A percentile compares a stretch with the other conserved stretches of the same genome.
Evolutionary conservation across 2,113 vertebrate genomes (phyloP).

Genomic region (Monopterus albus): DNA sequence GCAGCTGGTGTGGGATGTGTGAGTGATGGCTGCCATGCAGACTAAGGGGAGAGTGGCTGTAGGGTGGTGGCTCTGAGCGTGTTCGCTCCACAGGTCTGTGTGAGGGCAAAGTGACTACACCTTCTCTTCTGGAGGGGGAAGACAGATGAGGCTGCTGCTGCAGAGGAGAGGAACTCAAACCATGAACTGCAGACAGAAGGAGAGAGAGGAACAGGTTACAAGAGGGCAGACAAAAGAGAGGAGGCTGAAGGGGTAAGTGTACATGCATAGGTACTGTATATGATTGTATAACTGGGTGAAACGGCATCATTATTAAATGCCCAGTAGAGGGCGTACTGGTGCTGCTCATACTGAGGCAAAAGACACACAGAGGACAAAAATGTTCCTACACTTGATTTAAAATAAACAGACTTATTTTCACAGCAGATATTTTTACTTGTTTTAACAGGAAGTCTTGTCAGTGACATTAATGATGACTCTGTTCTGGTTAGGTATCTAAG

Average conservation of each 20-base stretch:
- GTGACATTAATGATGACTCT: neutral
- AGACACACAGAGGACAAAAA: neutral
- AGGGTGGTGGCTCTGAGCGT: constrained; percentile 92
- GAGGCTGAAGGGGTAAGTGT: neutral
- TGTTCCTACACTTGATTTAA: too few relatives aligned
- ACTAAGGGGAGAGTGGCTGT: constrained; percentile 82
- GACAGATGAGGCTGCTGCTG: constrained; percentile 80
- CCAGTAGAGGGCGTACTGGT: constrained; percentile 47
- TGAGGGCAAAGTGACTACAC: constrained; percentile 72
- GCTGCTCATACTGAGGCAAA: neutral
- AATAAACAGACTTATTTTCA: neutral
- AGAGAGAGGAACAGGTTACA: neutral
- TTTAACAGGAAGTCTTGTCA: neutral
- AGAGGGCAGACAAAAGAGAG: neutral
- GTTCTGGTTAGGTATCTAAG: neutral
- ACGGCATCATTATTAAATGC: neutral
- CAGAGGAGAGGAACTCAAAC: constrained; percentile 82
- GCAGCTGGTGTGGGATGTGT: constrained; percentile 80
- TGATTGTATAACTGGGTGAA: neutral
- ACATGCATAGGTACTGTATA: too few relatives aligned
- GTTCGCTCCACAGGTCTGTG: constrained; percentile 91
- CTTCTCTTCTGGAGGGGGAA: constrained; percentile 77
- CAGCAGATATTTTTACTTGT: too few relatives aligned
- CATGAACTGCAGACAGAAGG: constrained; percentile 75
- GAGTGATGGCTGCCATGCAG: constrained; percentile 81